Base-by-base conservation (phyloP, 2,888 invertebrate genomes). In the Parapristionchus giblindavisi region DNA sequence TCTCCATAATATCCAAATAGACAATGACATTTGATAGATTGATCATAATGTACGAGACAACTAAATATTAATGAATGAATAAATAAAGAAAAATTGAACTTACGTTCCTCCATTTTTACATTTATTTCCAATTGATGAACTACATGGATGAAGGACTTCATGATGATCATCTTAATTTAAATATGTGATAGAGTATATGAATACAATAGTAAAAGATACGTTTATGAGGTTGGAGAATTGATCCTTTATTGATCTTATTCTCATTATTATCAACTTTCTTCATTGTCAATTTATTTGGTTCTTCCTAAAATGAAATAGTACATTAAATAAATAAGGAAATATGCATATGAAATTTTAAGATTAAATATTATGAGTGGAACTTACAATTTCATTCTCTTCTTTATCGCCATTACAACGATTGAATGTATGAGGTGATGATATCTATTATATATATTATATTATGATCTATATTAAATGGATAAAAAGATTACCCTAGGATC, bases 401-500 rank as follows among this genome's bases (percentile, higher is more conserved):
- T 61, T 61, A 24, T 61, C 60, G 34, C 60, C 38, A 61, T 61
- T 61, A n/a, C 60, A 61, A 5, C 60, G 34, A 3, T 34, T 14
- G 27, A 61, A 36, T 36, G 34, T 61, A 6, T 61, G 60, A 36
- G 60, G 36, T 2, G 60, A 36, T n/a, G 60, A 61, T 21, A 61
- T 29, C 60, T 61, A 34, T 1, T 54, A 24, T 54, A n/a, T 54
- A n/a, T 2, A 8, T 21, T n/a, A 4, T 54, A 24, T 1, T 21
- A 2, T 32, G 5, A 8, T 14, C 43, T 14, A 43, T 43, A 43
- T 43, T 17, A 8, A 43, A 8, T 43, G n/a, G n/a, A n/a, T 48
- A 48, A 48, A 14, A 14, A 14, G 48, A 14, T 54, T n/a, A 82
- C 81, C 56, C 79, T 74, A 1, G 77, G 71, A 75, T 83, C 80